phyloP scores from a whole-genome alignment of 2,113 vertebrate genomes.

The Strigops habroptila region DNA sequence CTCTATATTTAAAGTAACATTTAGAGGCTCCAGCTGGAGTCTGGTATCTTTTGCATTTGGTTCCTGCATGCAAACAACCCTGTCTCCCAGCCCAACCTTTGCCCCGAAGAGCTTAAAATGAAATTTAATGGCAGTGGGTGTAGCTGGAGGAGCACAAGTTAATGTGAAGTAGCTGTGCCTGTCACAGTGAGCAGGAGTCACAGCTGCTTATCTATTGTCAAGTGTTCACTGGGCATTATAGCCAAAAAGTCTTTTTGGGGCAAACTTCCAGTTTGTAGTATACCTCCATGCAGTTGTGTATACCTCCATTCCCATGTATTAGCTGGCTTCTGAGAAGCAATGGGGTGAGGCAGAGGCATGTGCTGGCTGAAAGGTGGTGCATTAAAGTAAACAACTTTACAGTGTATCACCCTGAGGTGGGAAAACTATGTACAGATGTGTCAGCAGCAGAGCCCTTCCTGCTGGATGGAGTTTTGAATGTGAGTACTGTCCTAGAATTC shows the following conservation, averaged over 20 bases:
- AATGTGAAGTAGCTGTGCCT: neutral
- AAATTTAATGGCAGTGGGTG: neutral
- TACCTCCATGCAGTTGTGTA: accelerated
- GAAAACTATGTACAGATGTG: neutral
- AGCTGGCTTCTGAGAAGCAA: neutral
- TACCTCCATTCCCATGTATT: accelerated
- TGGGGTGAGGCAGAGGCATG: neutral
- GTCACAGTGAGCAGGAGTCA: neutral
- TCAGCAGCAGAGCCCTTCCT: neutral
- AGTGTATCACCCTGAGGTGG: neutral
- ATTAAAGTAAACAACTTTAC: neutral
- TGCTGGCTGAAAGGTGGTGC: neutral
- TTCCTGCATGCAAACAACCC: neutral
- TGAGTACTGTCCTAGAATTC: neutral
- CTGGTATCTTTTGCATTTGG: neutral
- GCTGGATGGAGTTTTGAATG: neutral
- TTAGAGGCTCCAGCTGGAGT: neutral
- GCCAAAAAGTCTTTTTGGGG: neutral
- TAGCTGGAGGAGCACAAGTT: neutral
- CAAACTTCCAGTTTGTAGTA: no score
- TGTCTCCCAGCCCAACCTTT: neutral
- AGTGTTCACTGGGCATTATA: neutral
- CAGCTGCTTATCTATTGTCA: neutral
- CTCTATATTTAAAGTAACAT: neutral
- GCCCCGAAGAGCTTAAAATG: neutral